phyloP scores from a whole-genome alignment of 1,140 invertebrate genomes.

The Sesamia nonagrioides region DNA sequence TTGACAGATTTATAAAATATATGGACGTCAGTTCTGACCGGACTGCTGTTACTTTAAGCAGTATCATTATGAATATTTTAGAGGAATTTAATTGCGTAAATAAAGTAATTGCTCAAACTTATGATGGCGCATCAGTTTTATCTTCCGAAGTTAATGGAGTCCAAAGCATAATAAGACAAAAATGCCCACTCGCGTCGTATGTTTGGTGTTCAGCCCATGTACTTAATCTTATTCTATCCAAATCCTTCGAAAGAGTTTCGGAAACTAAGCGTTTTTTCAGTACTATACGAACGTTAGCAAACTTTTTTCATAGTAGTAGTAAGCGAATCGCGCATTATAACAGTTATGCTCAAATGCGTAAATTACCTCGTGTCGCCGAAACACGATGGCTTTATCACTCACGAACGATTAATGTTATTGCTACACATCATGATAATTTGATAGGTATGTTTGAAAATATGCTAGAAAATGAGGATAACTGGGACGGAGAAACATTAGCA shows the following conservation, averaged over 20 bases:
- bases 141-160: no score
- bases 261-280: not conserved
- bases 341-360: not conserved
- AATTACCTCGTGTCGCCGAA: not conserved
- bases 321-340: slow-evolving; percentile 3
- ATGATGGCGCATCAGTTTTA: no score
- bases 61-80: no score
- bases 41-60: no score
- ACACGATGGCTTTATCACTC: not conserved
- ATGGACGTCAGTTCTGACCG: no score
- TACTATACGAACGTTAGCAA: not conserved
- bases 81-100: no score
- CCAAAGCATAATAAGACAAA: not conserved
- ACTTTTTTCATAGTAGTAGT: not conserved
- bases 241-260: not conserved
- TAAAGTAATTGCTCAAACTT: no score
- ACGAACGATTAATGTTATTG: not conserved
- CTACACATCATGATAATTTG: not conserved
- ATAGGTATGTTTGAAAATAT: no score
- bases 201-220: slow-evolving; percentile 1
- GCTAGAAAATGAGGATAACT: not conserved
- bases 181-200: not conserved
- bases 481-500: not conserved
- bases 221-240: not conserved
- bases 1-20: no score